Evolutionary conservation across 1,140 invertebrate species (phyloP), one percentile per base, ranked within the genome.

Genomic region (Gonioctena quinquepunctata): DNA sequence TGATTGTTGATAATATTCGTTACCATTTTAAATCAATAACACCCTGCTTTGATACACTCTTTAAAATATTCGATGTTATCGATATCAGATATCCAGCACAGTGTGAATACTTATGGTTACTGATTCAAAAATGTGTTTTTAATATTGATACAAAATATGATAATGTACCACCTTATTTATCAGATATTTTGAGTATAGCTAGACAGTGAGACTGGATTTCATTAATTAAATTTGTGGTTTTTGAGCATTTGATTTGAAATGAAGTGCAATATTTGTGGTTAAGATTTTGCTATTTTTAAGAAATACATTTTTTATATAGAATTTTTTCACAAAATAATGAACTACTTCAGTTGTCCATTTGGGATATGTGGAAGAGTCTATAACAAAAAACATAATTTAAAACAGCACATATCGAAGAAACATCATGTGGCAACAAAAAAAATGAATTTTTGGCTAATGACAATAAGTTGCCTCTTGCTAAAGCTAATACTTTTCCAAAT

Each of bases 21-120:
- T 52, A 52, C 16, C 49, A 52, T 21, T 59, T 59, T 26, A 22
- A 59, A 59, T 26, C 26, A 59, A 59, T 59, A 59, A 6, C 23
- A 59, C 25, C 56, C 7, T 59, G 56, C 19, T 59, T 59, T 3
- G 56, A 59, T 5, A 22, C 25, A 18, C 25, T 59, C 16, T 26
- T 23, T 23, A 59, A 59, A 59, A 59, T 26, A 59, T 59, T 59
- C 11, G 6, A 26, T 23, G 56, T 25, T 59, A 21, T 59, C 7
- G 56, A 59, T 59, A 59, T 26, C 7, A 59, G 8, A 59, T 59
- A 59, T 59, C 56, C 56, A 23, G 13, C 56, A 22, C 56, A 59
- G 16, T 22, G 56, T 23, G 56, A 59, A 59, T 26, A 59, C 16
- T 23, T 26, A 3, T 59, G 25, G 1, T 5, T 59, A 7, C 21